Evolutionary conservation across 2,888 invertebrate genomes (phyloP), one percentile per base, ranked within the genome.

Genomic region (Liopterus haemorrhoidalis): DNA sequence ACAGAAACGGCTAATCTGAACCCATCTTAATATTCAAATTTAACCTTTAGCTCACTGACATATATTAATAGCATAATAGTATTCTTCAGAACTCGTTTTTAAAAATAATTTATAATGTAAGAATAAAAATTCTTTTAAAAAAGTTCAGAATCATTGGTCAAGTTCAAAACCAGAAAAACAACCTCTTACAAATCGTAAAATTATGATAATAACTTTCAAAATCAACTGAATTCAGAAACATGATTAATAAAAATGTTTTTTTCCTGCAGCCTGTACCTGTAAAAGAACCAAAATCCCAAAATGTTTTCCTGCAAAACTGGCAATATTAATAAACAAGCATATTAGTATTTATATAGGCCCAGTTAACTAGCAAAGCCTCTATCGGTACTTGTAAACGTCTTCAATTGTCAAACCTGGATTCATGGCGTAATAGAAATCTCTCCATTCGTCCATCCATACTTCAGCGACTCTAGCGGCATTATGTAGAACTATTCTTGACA

Each of bases 371-470:
- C 6, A 6, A 24, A n/a, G 24, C 24, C 24, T 6, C 6, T 24
- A 24, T 8, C 14, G 28, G 38, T 32, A 24, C 11, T 45, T 12
- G 2, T 5, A 15, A n/a, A n/a, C n/a, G n/a, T n/a, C n/a, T n/a
- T n/a, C n/a, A n/a, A n/a, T n/a, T n/a, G 28, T 36, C 62, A 79
- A 85, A 93, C 93, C 93, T 89, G 93, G 89, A 74, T 92, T 94
- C 88, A 95, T 93, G 73, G 91, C 90, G 84, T 92, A 94, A 82
- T 92, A 95, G 84, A 95, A 95, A 75, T 92, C 92, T 71, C 92
- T 86, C 90, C 96, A 97, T 72, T 97, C 94, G 81, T 97, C 99
- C 87, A 99, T 89, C 99, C 99, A 99, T 63, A 99, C 99, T 71
- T 95, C 93, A 61, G 96, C 97, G 61, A 96, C 94, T 62, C 99